phyloP scores from a whole-genome alignment of 2,888 invertebrate species.

The Urechis unicinctus region DNA sequence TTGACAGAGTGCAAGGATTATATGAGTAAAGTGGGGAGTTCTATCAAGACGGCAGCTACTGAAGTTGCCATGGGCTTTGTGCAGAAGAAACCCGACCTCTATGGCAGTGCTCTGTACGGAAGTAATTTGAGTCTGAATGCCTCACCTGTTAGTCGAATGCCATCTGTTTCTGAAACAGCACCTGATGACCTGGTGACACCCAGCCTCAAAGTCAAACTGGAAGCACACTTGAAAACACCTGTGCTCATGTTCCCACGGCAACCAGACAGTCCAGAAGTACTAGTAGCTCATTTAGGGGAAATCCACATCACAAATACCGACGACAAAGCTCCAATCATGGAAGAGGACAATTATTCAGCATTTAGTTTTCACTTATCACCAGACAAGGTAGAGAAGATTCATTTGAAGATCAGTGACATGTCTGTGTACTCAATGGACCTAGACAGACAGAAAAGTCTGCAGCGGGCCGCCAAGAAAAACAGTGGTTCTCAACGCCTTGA shows the following conservation, averaged over 20 bases:
- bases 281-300: conserved; percentile 87
- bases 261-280: conserved; percentile 70
- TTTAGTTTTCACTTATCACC: background rate
- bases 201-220: conserved; percentile 49
- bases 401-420: conserved; percentile 59
- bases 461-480: background rate
- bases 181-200: background rate
- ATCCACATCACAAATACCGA: conserved; percentile 57
- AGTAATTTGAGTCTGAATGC: conserved; percentile 14
- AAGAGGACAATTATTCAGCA: background rate
- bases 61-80: conserved; percentile 84
- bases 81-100: conserved; percentile 21
- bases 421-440: conserved; percentile 76
- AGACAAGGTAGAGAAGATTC: conserved; percentile 6
- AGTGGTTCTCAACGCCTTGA: too few relatives aligned
- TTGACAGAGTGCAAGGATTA: conserved; percentile 86
- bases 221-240: conserved; percentile 81
- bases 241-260: conserved; percentile 80
- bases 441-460: conserved; percentile 27
- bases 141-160: too few relatives aligned
- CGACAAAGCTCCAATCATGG: background rate
- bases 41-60: conserved; percentile 82
- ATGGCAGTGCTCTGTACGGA: conserved; percentile 22
- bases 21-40: conserved; percentile 73
- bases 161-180: background rate